Conservation (phyloP, 2,888 invertebrate genomes). For the Polia nebulosa region DNA sequence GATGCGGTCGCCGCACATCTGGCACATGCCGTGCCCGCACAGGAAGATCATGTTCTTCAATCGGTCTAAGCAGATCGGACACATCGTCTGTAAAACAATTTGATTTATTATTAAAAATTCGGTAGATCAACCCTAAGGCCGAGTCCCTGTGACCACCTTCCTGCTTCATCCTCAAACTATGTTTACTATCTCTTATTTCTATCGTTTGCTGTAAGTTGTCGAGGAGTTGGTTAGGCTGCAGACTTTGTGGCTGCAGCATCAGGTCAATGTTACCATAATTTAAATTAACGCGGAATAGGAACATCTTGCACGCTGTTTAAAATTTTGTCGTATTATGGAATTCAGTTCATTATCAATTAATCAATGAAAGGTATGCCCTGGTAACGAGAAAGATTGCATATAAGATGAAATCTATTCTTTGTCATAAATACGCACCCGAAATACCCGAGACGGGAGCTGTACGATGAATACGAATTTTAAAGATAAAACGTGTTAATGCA, state of each 20-base stretch:
- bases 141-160: not conserved
- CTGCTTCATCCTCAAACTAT: not conserved
- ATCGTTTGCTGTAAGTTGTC: not conserved
- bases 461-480: not conserved
- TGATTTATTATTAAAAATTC: too few relatives aligned
- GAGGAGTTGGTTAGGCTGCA: not conserved
- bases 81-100: conserved; percentile 96
- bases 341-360: not conserved
- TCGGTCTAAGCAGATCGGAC: conserved; percentile 99
- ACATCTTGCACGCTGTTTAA: not conserved
- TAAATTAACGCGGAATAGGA: not conserved
- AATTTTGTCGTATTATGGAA: not conserved
- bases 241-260: not conserved
- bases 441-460: not conserved
- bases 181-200: not conserved
- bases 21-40: conserved; percentile 99
- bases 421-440: not conserved
- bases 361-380: too few relatives aligned
- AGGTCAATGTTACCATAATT: not conserved
- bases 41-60: conserved; percentile 99
- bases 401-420: not conserved
- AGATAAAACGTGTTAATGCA: not conserved
- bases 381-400: not conserved
- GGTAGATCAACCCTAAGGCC: too few relatives aligned
- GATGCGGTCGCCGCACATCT: conserved; percentile 99